Base-by-base conservation (phyloP, 2,113 vertebrate species). In the Oncorhynchus kisutch region DNA sequence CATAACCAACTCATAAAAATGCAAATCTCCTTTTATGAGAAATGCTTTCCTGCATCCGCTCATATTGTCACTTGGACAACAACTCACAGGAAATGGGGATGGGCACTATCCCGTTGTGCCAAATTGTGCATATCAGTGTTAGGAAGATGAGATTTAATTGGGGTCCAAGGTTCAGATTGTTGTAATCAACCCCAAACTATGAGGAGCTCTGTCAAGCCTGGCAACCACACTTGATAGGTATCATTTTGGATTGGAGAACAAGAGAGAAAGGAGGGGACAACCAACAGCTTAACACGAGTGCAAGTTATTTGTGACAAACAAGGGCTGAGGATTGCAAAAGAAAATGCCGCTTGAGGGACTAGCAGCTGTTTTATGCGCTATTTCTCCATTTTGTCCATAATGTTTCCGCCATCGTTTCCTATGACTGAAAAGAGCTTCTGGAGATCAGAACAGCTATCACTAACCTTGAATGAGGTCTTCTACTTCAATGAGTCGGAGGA, bases 1-100 rank as follows among this genome's bases (percentile, higher is more conserved):
- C 71, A 78, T 51, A 25, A 67, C 54, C 72, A 67, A 77, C 74
- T 85, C 70, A 76, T 81, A 88, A 85, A 90, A 88, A 90, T 84
- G 79, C 74, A 76, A 84, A 88, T 85, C 31, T 74, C 74, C 31
- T 73, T 76, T 72, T 67, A 69, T 70, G 51, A 34, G 13, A 74
- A 62, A 39, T 62, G 18, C 72, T 69, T 67, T 62, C 67, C 75
- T 79, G 22, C 57, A 27, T 67, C 49, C 73, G 18, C 75, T 73
- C n/a, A 49, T 70, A 82, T 70, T 75, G 49, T 74, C 70, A 72
- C 66, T 39, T 51, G 71, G 25, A 76, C 62, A 81, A 69, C 66
- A 84, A 76, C 64, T 78, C 68, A 24, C 51, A 72, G 48, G 66
- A 68, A 60, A 54, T 72, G 29, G 69, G 25, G 72, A 84, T 71